These are phyloP conservation scores for Venustoraphidia nigricollis DNA, from an alignment of 2,888 invertebrate species.

Conservation along the genomic window DNA sequence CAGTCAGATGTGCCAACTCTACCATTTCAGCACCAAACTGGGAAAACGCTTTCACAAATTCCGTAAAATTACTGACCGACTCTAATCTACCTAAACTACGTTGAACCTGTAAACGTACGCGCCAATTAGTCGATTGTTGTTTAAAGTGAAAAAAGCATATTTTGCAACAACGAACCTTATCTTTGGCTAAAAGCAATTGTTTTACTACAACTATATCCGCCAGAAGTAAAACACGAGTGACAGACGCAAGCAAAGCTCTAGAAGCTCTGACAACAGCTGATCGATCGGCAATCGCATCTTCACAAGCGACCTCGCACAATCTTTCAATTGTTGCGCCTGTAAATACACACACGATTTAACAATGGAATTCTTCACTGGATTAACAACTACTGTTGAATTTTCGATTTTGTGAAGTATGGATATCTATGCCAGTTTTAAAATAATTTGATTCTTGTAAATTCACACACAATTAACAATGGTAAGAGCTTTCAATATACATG, in stretches of 20 bases:
- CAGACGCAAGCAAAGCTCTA: conserved; percentile 81
- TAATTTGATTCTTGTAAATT: no score
- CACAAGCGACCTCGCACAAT: conserved; percentile 65
- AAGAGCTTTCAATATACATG: no score
- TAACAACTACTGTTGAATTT: background rate
- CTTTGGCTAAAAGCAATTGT: conserved; percentile 87
- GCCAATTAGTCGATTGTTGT: background rate
- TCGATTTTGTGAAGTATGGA: background rate
- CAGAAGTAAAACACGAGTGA: conserved; percentile 86
- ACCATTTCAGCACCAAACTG: conserved; percentile 99
- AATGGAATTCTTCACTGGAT: conserved; percentile 2
- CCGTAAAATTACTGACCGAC: conserved; percentile 82
- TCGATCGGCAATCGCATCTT: conserved; percentile 41
- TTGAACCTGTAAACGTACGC: conserved; percentile 40
- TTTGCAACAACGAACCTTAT: conserved; percentile 50
- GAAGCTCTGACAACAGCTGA: conserved; percentile 79
- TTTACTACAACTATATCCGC: conserved; percentile 97
- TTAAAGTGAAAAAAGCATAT: no score
- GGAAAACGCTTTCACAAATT: conserved; percentile 96
- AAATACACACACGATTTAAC: conserved; percentile 12
- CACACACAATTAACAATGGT: no score
- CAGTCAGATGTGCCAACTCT: conserved; percentile 88
- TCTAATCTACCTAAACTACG: conserved; percentile 71
- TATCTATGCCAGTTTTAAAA: no score
- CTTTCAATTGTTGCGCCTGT: conserved; percentile 84